Evolutionary conservation across 2,113 vertebrate genomes (phyloP), one percentile per base, ranked within the genome.

Genomic region (Pungitius pungitius): DNA sequence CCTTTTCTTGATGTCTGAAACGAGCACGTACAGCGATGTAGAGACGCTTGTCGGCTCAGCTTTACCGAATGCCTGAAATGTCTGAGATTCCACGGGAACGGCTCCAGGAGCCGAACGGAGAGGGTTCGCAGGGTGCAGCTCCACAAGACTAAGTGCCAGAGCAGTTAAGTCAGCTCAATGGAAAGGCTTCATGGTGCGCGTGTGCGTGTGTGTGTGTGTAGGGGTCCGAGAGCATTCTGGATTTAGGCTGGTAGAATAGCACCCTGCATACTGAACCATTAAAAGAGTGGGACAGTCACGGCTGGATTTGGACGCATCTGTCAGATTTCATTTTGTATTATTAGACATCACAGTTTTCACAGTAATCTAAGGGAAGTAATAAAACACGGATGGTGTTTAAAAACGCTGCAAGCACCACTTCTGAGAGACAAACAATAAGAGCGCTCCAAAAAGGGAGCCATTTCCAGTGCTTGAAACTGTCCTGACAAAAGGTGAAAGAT

Each of bases 21-120:
- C 20, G 67, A 81, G 82, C 5, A 47, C 5, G 49, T 61, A 82
- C 45, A 47, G 71, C 61, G n/a, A 60, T 52, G 55, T 70, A 88
- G 79, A 87, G 90, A 88, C 70, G 84, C 85, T 84, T 66, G 62
- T 89, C 83, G 65, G 84, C 86, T 78, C 88, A 80, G 90, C 87
- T 92, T 92, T 88, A 88, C 83, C 87, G 78, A 73, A 93, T 93
- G 88, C 90, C 88, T 91, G 62, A 84, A 86, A 94, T 94, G 87
- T 92, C 90, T 93, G 91, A 86, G 90, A 94, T 93, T 93, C 92
- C 92, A 90, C 78, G 82, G 89, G 81, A 90, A 91, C 68, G 82
- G 87, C 87, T 89, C 86, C 88, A 85, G 83, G 77, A 85, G 86
- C 85, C 74, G 77, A 84, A 70, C 82, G 69, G 51, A 52, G 54